Evolutionary conservation across 2,797 vertebrate genomes (phyloP).

Genomic region (Fistularia commersonii): DNA sequence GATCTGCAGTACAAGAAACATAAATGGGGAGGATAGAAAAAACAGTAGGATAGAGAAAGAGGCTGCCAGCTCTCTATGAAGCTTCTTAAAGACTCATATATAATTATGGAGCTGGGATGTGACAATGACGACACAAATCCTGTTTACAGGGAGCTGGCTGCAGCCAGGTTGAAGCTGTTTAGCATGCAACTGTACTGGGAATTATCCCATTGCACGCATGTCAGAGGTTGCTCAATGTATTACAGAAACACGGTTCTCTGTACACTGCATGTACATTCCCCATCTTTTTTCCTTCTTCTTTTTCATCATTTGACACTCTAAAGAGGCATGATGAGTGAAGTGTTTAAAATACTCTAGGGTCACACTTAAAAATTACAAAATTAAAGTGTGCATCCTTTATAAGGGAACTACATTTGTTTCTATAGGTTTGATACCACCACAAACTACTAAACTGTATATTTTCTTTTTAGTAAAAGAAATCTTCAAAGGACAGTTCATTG

Average conservation of each 20-base stretch:
- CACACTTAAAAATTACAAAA: slow-evolving; percentile 11
- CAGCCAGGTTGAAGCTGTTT: slow-evolving; percentile 69
- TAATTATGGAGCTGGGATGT: slow-evolving; percentile 76
- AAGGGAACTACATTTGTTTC: slow-evolving; percentile 9
- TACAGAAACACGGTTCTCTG: slow-evolving; percentile 54
- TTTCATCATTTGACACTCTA: slow-evolving; percentile 23
- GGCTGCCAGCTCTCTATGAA: slow-evolving; percentile 53
- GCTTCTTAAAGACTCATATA: slow-evolving; percentile 76
- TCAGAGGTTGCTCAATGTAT: slow-evolving; percentile 58
- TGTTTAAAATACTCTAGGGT: slow-evolving; percentile 16
- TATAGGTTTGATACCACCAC: too few species aligned
- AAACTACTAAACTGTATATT: too few species aligned
- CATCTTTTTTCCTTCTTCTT: background rate
- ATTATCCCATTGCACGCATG: slow-evolving; percentile 65
- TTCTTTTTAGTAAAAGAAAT: too few species aligned
- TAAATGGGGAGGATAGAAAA: slow-evolving; percentile 27
- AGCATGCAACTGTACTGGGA: slow-evolving; percentile 64
- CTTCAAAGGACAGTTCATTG: too few species aligned
- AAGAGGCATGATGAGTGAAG: slow-evolving; percentile 29
- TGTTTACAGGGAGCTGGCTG: slow-evolving; percentile 73
- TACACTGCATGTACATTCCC: slow-evolving; percentile 51
- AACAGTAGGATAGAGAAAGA: slow-evolving; percentile 42
- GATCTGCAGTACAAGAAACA: slow-evolving; percentile 14
- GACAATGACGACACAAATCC: slow-evolving; percentile 76
- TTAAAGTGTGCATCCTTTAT: background rate